These are phyloP conservation scores for Engraulis encrasicolus DNA, from an alignment of 2,113 vertebrate genomes.

Conservation along the genomic window DNA sequence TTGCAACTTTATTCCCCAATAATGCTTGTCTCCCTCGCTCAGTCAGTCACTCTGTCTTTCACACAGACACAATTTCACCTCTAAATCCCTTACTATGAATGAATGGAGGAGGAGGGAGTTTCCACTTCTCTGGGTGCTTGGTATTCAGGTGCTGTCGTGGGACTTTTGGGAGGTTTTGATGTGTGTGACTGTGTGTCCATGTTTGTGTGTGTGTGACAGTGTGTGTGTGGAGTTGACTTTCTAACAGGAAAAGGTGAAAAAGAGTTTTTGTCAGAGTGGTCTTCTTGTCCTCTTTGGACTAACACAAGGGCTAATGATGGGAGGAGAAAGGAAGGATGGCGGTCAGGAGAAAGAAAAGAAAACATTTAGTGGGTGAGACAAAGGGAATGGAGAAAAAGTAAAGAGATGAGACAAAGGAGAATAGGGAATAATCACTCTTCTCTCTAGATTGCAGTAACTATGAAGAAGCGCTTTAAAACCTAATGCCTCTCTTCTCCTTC, in stretches of 20 bases:
- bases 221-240: not conserved
- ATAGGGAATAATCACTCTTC: not conserved
- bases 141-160: conserved; percentile 12
- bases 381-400: not conserved
- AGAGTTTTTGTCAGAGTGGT: not conserved
- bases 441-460: not conserved
- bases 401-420: not conserved
- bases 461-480: not conserved
- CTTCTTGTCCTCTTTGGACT: not conserved
- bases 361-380: not conserved
- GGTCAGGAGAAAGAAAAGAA: not conserved
- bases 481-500: no score
- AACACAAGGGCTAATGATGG: no score
- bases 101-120: not conserved
- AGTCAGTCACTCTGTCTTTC: not conserved
- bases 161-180: not conserved
- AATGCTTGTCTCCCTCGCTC: not conserved
- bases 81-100: not conserved
- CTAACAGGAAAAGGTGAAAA: not conserved
- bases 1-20: not conserved
- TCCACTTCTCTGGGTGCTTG: conserved; percentile 27
- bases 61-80: not conserved
- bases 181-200: conserved; percentile 2
- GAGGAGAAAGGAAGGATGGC: not conserved
- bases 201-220: not conserved